Evolutionary conservation across 2,888 invertebrate genomes (phyloP).

Genomic region (Apamea epomidion): DNA sequence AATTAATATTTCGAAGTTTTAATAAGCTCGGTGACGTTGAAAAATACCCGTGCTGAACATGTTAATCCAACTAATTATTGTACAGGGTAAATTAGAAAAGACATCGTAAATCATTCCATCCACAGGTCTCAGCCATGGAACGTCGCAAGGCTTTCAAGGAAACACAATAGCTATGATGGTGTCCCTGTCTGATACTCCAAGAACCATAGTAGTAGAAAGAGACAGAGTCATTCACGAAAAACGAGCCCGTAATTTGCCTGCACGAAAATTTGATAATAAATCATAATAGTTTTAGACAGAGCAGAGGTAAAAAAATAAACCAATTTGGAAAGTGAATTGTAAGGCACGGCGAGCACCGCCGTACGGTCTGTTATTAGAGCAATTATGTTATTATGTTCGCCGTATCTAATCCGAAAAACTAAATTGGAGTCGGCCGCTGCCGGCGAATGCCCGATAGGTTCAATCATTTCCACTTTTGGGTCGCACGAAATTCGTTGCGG

Average conservation of each 20-base stretch:
- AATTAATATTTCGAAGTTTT: slow-evolving; percentile 77
- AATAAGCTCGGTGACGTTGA: slow-evolving; percentile 80
- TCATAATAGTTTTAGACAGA: slow-evolving; percentile 90
- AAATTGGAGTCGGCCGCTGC: slow-evolving; percentile 90
- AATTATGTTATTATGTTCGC: slow-evolving; percentile 91
- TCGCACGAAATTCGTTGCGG: slow-evolving; percentile 90
- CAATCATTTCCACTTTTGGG: slow-evolving; percentile 89
- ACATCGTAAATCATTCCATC: slow-evolving; percentile 85
- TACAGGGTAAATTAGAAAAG: slow-evolving; percentile 87
- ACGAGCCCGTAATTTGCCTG: slow-evolving; percentile 88
- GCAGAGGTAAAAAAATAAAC: slow-evolving; percentile 88
- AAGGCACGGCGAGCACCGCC: slow-evolving; percentile 86
- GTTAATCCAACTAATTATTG: slow-evolving; percentile 87
- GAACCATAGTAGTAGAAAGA: slow-evolving; percentile 76
- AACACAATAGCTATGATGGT: slow-evolving; percentile 80
- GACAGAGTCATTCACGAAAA: slow-evolving; percentile 83
- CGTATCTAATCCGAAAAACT: slow-evolving; percentile 90
- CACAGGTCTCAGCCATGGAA: slow-evolving; percentile 79
- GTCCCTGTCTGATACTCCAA: slow-evolving; percentile 78
- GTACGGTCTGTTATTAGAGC: slow-evolving; percentile 89
- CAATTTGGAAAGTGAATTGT: slow-evolving; percentile 91
- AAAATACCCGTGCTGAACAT: slow-evolving; percentile 83
- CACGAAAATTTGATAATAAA: slow-evolving; percentile 90
- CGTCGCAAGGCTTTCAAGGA: slow-evolving; percentile 83
- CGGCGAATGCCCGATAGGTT: slow-evolving; percentile 89